phyloP scores from a whole-genome alignment of 2,113 vertebrate species.

The Percina caprodes region DNA sequence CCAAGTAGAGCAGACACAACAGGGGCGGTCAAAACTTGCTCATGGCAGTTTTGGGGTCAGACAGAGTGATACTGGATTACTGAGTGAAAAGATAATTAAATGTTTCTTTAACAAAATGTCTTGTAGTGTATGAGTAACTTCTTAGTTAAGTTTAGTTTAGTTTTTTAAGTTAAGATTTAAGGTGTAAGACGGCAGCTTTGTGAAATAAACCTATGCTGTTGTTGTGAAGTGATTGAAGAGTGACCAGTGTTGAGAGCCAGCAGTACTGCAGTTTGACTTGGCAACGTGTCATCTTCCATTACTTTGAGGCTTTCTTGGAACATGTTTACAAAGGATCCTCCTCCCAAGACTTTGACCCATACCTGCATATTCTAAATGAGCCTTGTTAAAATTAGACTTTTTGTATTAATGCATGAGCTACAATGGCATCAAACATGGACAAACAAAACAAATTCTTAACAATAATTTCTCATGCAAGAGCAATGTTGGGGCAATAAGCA shows the following conservation, averaged over 20 bases:
- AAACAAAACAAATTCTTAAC: background rate
- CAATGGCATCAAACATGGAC: background rate
- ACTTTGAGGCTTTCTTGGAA: constrained; percentile 7
- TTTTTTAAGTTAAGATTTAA: constrained; percentile 34
- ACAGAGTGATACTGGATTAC: background rate
- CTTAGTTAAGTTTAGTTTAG: no score
- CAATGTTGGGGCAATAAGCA: background rate
- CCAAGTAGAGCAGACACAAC: no score
- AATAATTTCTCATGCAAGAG: background rate
- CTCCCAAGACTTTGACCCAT: background rate
- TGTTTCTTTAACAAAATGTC: background rate
- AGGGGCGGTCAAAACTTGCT: background rate
- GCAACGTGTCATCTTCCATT: constrained; percentile 1
- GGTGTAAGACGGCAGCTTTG: constrained; percentile 1
- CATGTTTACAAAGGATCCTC: background rate
- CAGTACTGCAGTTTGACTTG: constrained; percentile 5
- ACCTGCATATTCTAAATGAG: background rate
- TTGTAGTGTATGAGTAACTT: constrained; percentile 18
- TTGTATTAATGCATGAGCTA: background rate
- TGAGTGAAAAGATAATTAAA: constrained; percentile 20
- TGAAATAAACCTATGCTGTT: constrained; percentile 11
- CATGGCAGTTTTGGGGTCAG: background rate
- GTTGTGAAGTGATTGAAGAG: constrained; percentile 3
- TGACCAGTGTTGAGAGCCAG: background rate
- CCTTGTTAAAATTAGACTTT: background rate